phyloP scores from a whole-genome alignment of 2,797 vertebrate genomes.

The Sebastolobus altivelis region DNA sequence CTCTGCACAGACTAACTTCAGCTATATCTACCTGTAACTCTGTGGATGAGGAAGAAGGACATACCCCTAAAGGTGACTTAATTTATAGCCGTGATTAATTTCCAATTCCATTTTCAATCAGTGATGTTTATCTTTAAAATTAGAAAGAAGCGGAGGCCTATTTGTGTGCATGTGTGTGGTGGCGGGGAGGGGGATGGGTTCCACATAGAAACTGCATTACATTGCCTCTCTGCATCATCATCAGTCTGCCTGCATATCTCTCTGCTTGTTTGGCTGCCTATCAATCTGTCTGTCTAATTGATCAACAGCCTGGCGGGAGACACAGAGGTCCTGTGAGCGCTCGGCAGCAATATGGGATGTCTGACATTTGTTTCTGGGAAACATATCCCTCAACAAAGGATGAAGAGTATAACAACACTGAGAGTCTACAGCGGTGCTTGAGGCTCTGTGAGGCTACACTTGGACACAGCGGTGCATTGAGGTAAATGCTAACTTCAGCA shows the following conservation, averaged over 20 bases:
- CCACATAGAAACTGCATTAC: slow-evolving; percentile 57
- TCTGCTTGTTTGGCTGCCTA: slow-evolving; percentile 64
- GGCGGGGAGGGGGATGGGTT: slow-evolving; percentile 19
- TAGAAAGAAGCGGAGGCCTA: slow-evolving; percentile 57
- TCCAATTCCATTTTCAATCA: slow-evolving; percentile 78
- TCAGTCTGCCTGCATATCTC: slow-evolving; percentile 68
- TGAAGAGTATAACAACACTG: slow-evolving; percentile 5
- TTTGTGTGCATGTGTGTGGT: slow-evolving; percentile 56
- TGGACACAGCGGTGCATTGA: background rate
- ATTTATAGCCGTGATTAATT: slow-evolving; percentile 85
- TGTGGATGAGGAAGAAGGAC: slow-evolving; percentile 48
- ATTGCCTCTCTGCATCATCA: slow-evolving; percentile 57
- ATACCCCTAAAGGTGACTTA: slow-evolving; percentile 73
- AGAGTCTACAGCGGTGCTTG: background rate
- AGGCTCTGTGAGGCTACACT: background rate
- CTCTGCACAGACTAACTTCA: slow-evolving; percentile 41
- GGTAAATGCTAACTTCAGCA: background rate
- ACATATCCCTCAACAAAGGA: slow-evolving; percentile 21
- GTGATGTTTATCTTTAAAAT: slow-evolving; percentile 84
- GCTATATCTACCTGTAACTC: slow-evolving; percentile 60
- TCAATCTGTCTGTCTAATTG: slow-evolving; percentile 75
- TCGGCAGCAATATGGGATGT: slow-evolving; percentile 41
- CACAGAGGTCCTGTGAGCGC: slow-evolving; percentile 41
- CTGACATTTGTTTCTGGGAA: slow-evolving; percentile 53
- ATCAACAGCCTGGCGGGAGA: slow-evolving; percentile 63